These are phyloP conservation scores for Aurelia aurita DNA, from an alignment of 30 jellyfish, hydroid and myxozoan species.

Conservation along the genomic window DNA sequence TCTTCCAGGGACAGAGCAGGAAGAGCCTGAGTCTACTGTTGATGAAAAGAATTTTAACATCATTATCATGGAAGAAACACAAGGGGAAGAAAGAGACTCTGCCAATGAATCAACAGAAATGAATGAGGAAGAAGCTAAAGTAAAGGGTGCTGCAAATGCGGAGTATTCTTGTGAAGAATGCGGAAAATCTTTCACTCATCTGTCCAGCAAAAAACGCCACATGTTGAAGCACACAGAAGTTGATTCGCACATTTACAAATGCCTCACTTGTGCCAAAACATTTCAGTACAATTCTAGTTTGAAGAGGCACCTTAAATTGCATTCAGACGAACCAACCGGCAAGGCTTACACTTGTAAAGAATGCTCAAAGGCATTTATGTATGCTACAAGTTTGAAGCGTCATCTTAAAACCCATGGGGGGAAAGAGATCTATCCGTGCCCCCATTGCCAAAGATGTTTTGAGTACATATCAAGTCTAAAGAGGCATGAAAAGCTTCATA, in stretches of 20 bases:
- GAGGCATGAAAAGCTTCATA: conserved; percentile 74
- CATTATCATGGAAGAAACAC: too few relatives aligned
- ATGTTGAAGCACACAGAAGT: conserved; percentile 65
- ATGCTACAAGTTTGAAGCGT: conserved; percentile 76
- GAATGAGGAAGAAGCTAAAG: too few relatives aligned
- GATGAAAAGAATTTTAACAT: too few relatives aligned
- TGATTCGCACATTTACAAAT: conserved; percentile 46
- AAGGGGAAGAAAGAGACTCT: too few relatives aligned
- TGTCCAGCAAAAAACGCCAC: conserved; percentile 77
- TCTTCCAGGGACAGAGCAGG: too few relatives aligned
- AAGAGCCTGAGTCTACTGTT: too few relatives aligned
- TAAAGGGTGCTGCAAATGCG: neutral
- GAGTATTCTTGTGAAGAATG: conserved; percentile 70
- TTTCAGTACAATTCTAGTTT: conserved; percentile 77
- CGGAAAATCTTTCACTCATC: conserved; percentile 62
- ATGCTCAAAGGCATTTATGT: conserved; percentile 73
- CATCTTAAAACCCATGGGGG: conserved; percentile 70
- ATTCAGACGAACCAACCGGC: conserved; percentile 70
- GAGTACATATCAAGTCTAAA: conserved; percentile 74
- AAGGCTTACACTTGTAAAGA: conserved; percentile 69
- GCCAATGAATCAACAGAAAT: too few relatives aligned
- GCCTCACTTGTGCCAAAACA: conserved; percentile 71
- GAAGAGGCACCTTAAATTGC: conserved; percentile 73
- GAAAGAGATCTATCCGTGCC: conserved; percentile 69
- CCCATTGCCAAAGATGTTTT: conserved; percentile 72